A percentile compares a stretch with the other conserved stretches of the same genome.
phyloP scores from a whole-genome alignment of 2,797 vertebrate species.

The Pachyuromys duprasi region DNA sequence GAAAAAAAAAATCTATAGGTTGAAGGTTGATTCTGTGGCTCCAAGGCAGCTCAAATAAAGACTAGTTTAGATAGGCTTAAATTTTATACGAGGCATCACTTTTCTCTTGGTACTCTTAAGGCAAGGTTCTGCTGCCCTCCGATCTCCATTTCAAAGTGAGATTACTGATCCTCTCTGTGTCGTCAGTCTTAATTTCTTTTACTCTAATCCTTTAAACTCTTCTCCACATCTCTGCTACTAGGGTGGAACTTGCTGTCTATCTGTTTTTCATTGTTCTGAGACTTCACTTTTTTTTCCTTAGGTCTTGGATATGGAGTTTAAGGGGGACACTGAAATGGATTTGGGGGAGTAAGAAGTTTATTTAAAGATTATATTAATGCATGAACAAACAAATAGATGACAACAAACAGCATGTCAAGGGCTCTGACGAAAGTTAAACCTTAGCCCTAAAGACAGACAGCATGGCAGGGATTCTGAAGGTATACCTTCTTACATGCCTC shows the following conservation, averaged over 20 bases:
- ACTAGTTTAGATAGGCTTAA: conserved; percentile 10
- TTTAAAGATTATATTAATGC: background rate
- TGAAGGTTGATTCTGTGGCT: background rate
- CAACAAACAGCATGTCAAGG: background rate
- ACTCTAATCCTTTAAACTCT: background rate
- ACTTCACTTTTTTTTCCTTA: background rate
- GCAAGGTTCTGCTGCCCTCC: background rate
- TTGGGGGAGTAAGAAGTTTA: background rate
- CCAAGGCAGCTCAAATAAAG: background rate
- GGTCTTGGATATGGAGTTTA: background rate
- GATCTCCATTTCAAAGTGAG: background rate
- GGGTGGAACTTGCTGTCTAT: background rate
- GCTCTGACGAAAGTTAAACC: background rate
- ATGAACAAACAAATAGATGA: background rate
- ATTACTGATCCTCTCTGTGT: background rate
- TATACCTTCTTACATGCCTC: background rate
- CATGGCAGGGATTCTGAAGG: background rate
- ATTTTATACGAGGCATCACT: background rate
- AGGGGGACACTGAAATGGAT: background rate
- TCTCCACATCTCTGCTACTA: background rate
- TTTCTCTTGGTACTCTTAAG: background rate
- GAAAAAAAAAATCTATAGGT: background rate
- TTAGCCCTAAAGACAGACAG: background rate
- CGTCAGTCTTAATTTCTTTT: background rate
- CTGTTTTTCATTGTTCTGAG: background rate